These are phyloP conservation scores for Hydractinia echinata DNA, from an alignment of 30 jellyfish, hydroid and myxozoan genomes.

Conservation along the genomic window DNA sequence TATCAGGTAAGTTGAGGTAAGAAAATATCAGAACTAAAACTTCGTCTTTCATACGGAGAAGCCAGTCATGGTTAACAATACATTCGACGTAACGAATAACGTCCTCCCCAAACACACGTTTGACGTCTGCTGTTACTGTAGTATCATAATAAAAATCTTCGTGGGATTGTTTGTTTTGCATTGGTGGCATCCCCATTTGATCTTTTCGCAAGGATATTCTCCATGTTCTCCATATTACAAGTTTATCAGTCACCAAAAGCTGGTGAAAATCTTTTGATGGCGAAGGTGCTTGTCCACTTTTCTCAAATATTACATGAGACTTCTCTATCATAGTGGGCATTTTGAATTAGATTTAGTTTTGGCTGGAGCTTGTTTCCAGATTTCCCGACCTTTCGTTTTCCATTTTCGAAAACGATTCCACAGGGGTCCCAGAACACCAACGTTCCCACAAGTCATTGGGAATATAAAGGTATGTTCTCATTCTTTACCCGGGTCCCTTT, in stretches of 20 bases:
- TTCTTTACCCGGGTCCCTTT: too few species aligned
- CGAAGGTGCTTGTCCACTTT: slow-evolving; percentile 88
- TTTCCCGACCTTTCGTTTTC: too few species aligned
- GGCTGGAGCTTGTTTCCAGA: neutral
- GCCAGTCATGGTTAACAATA: slow-evolving; percentile 59
- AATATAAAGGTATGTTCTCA: too few species aligned
- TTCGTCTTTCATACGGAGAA: slow-evolving; percentile 65
- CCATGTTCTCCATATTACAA: slow-evolving; percentile 85
- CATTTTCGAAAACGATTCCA: too few species aligned
- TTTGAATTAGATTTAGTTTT: slow-evolving; percentile 13
- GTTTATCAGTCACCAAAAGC: slow-evolving; percentile 64
- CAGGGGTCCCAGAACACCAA: too few species aligned
- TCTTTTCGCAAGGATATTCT: slow-evolving; percentile 72
- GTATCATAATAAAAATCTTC: slow-evolving; percentile 78
- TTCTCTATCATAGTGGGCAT: slow-evolving; percentile 65
- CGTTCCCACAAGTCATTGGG: too few species aligned
- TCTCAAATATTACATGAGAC: slow-evolving; percentile 59
- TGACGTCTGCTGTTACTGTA: slow-evolving; percentile 54
- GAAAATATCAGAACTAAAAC: slow-evolving; percentile 43
- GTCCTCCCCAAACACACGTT: slow-evolving; percentile 67
- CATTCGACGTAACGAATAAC: slow-evolving; percentile 62
- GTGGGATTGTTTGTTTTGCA: slow-evolving; percentile 53
- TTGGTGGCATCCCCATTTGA: slow-evolving; percentile 70
- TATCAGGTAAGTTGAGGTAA: slow-evolving; percentile 54
- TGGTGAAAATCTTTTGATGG: slow-evolving; percentile 90